Percentiles rank a stretch among this genome's conserved stretches.
Evolutionary conservation across 1,140 invertebrate genomes (phyloP).

Genomic region (Aphelenchoides avenae): DNA sequence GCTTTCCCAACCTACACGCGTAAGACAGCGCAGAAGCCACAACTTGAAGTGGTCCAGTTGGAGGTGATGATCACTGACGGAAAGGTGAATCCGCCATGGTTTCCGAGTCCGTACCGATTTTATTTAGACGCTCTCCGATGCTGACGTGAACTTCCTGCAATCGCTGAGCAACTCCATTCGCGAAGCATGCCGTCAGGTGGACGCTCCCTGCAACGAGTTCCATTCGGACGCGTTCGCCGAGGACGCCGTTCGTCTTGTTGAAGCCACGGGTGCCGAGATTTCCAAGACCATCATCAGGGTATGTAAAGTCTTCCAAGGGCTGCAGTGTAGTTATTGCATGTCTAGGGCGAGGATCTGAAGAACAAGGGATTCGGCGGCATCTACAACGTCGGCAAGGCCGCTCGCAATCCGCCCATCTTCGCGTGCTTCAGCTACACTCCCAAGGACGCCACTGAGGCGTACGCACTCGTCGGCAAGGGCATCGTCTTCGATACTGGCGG

Average conservation of each 20-base stretch:
- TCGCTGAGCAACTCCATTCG: slow-evolving; percentile 37
- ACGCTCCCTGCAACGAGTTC: slow-evolving; percentile 47
- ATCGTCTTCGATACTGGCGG: slow-evolving; percentile 90
- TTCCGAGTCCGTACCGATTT: background rate
- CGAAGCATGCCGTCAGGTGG: slow-evolving; percentile 37
- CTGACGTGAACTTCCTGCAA: slow-evolving; percentile 46
- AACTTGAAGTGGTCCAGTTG: slow-evolving; percentile 29
- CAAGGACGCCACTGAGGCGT: slow-evolving; percentile 68
- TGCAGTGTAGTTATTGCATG: background rate
- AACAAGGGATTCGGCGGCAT: slow-evolving; percentile 64
- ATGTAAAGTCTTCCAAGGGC: background rate
- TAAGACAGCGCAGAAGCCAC: slow-evolving; percentile 34
- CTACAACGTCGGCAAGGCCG: slow-evolving; percentile 79
- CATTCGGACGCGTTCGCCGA: slow-evolving; percentile 49
- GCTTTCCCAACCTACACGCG: slow-evolving; percentile 43
- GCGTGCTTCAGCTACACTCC: slow-evolving; percentile 71
- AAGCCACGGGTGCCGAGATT: slow-evolving; percentile 17
- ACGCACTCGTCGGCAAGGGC: slow-evolving; percentile 85
- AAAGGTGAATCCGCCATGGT: slow-evolving; percentile 22
- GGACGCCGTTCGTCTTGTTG: slow-evolving; percentile 41
- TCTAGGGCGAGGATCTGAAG: slow-evolving; percentile 49
- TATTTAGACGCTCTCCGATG: slow-evolving; percentile 33
- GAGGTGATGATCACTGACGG: slow-evolving; percentile 50
- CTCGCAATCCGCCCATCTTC: slow-evolving; percentile 72
- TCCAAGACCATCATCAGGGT: slow-evolving; percentile 47